Evolutionary conservation across 2,797 vertebrate genomes (phyloP).

Genomic region (Rousettus madagascariensis): DNA sequence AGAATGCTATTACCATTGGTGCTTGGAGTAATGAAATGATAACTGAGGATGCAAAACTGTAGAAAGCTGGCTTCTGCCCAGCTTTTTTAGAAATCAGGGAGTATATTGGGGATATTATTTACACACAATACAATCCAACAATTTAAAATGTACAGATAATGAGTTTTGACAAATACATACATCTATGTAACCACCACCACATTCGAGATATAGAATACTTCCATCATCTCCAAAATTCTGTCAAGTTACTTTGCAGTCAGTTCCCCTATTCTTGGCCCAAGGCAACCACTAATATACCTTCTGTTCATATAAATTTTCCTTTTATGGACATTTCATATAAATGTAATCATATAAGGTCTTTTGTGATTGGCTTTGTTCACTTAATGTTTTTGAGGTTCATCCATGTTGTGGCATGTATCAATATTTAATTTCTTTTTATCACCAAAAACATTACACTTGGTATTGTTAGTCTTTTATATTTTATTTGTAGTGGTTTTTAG

Average conservation of each 20-base stretch:
- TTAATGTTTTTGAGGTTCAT: not conserved
- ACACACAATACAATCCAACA: not conserved
- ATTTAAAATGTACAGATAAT: not conserved
- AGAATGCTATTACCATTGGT: not conserved
- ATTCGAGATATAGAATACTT: not conserved
- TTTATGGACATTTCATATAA: not conserved
- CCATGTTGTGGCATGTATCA: not conserved
- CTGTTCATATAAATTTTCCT: not conserved
- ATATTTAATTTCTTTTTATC: not conserved
- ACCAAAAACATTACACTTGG: not conserved
- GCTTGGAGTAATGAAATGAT: not conserved
- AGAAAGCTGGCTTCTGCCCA: not conserved
- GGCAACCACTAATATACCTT: not conserved
- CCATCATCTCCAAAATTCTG: not conserved
- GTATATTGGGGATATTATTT: not conserved
- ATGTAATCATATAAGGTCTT: not conserved
- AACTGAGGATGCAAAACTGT: not conserved
- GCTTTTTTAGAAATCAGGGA: not conserved
- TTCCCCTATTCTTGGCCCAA: not conserved
- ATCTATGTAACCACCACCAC: not conserved
- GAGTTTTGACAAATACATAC: not conserved
- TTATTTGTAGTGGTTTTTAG: not conserved
- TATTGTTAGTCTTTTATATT: constrained; percentile 3
- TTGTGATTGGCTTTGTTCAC: not conserved
- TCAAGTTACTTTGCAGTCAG: not conserved